These are phyloP conservation scores for Euleptes europaea DNA, from an alignment of 2,113 vertebrate genomes.

Conservation along the genomic window DNA sequence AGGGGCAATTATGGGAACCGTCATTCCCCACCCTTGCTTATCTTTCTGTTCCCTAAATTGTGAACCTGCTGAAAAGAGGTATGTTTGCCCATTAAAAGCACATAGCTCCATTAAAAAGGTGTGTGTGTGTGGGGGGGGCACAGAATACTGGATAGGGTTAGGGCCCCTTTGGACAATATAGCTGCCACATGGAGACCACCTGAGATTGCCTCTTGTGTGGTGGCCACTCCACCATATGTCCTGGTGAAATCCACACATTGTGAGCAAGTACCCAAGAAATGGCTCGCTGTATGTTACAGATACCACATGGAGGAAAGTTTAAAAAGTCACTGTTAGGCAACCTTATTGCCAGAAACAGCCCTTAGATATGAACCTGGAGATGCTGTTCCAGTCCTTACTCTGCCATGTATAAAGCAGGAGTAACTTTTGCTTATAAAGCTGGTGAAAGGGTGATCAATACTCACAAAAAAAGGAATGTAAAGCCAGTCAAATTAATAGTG, in stretches of 20 bases:
- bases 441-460: background rate
- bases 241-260: too few species aligned
- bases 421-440: background rate
- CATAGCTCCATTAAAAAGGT: background rate
- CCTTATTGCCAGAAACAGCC: background rate
- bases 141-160: background rate
- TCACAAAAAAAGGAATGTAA: background rate
- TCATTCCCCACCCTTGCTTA: background rate
- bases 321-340: background rate
- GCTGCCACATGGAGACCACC: background rate
- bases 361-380: background rate
- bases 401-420: background rate
- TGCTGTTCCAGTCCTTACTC: background rate
- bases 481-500: background rate
- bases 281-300: background rate
- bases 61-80: background rate
- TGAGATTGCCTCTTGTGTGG: background rate
- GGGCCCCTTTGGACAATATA: too few species aligned
- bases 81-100: background rate
- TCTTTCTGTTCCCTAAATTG: background rate
- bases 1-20: background rate
- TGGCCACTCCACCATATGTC: background rate
- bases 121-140: too few species aligned
- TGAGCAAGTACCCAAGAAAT: background rate
- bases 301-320: background rate